Evolutionary conservation across 1,140 invertebrate genomes (phyloP).

Genomic region (Armadillidium nasatum): DNA sequence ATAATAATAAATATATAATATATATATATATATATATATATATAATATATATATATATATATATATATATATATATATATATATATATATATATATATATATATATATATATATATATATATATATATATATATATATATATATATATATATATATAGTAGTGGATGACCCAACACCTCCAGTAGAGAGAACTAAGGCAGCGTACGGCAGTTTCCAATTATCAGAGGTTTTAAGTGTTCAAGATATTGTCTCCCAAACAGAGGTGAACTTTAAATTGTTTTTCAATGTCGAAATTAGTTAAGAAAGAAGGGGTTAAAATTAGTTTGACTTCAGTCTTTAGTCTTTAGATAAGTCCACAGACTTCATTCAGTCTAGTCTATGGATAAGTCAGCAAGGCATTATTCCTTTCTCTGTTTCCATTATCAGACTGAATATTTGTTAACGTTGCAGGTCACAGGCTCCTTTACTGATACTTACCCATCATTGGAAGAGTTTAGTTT

Average conservation of each 20-base stretch:
- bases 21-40: neutral
- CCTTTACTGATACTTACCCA: conserved; percentile 3
- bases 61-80: neutral
- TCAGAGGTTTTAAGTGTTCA: neutral
- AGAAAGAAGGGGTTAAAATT: too few relatives aligned
- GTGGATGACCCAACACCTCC: conserved; percentile 10
- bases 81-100: conserved; percentile 9
- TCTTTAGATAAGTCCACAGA: too few relatives aligned
- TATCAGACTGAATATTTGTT: too few relatives aligned
- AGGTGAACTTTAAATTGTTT: neutral
- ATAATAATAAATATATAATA: too few relatives aligned
- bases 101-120: conserved; percentile 8
- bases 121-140: conserved; percentile 17
- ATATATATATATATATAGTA: conserved; percentile 22
- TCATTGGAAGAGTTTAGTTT: conserved; percentile 55
- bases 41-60: neutral
- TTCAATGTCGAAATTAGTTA: too few relatives aligned
- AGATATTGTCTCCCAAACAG: conserved; percentile 12
- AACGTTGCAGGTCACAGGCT: neutral
- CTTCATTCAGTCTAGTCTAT: too few relatives aligned
- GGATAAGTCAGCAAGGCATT: too few relatives aligned
- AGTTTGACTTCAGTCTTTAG: too few relatives aligned
- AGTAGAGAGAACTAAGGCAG: conserved; percentile 9
- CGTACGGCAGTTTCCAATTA: conserved; percentile 17
- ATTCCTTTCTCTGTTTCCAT: too few relatives aligned